Evolutionary conservation across 2,888 invertebrate genomes (phyloP).

Genomic region (Mycogona germanica): DNA sequence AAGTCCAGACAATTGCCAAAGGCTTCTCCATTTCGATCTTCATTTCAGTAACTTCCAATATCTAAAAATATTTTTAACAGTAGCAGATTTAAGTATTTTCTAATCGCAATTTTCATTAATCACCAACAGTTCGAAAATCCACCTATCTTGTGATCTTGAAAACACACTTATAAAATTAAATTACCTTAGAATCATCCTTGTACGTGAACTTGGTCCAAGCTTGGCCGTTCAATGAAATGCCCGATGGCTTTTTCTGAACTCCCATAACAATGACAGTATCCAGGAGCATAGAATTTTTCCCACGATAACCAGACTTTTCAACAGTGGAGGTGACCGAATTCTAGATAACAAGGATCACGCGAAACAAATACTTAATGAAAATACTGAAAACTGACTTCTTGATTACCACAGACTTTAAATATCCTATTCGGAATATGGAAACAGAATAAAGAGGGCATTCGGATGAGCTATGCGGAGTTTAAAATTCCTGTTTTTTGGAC

Average conservation of each 20-base stretch:
- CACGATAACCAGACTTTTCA: slow-evolving; percentile 1
- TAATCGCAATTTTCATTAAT: not conserved
- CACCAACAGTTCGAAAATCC: not conserved
- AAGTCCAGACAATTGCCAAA: slow-evolving; percentile 4
- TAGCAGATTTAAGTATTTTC: not conserved
- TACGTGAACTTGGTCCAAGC: not conserved
- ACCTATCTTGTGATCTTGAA: not conserved
- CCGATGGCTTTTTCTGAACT: not conserved
- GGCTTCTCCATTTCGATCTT: slow-evolving; percentile 6
- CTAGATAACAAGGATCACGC: too few species aligned
- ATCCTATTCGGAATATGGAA: too few species aligned
- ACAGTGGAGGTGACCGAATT: slow-evolving; percentile 5
- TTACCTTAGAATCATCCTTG: not conserved
- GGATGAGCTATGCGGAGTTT: too few species aligned
- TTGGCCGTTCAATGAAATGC: slow-evolving; percentile 2
- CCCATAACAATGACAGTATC: not conserved
- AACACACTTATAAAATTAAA: not conserved
- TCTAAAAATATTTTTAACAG: slow-evolving; percentile 6
- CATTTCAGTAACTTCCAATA: not conserved
- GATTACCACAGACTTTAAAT: too few species aligned
- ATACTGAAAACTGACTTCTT: too few species aligned
- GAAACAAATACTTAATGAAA: too few species aligned
- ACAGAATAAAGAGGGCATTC: too few species aligned
- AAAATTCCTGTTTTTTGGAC: too few species aligned
- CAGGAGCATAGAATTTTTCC: slow-evolving; percentile 10